These are phyloP conservation scores for Drosophila mimica DNA, from an alignment of 2,888 invertebrate genomes.

Conservation along the genomic window DNA sequence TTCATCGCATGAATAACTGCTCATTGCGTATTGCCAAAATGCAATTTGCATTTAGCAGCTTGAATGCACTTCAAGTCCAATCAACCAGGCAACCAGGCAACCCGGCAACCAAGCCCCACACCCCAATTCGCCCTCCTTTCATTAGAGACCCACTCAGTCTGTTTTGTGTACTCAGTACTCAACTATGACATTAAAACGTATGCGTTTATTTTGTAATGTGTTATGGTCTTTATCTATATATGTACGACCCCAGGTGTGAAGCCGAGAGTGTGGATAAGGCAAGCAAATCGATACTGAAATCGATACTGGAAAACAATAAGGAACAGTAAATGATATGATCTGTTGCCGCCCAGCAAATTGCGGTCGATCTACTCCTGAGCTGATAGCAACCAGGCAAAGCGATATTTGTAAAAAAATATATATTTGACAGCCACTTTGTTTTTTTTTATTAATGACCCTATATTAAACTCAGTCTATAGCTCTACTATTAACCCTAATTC, in stretches of 20 bases:
- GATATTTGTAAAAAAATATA: not conserved
- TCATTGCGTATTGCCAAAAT: not conserved
- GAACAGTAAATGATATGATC: not conserved
- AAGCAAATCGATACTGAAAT: not conserved
- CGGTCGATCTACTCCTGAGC: no score
- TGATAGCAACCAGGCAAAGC: no score
- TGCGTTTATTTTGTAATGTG: not conserved
- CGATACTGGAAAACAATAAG: no score
- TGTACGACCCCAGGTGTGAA: not conserved
- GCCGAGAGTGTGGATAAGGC: not conserved
- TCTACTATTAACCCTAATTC: no score
- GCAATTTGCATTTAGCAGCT: constrained; percentile 34
- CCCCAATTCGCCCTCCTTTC: constrained; percentile 32
- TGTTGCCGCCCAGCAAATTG: no score
- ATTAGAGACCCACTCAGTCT: constrained; percentile 6
- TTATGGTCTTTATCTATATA: no score
- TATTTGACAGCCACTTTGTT: not conserved
- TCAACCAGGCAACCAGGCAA: constrained; percentile 43
- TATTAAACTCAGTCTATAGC: not conserved
- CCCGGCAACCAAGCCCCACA: not conserved
- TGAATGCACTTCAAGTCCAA: constrained; percentile 69
- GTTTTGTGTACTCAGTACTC: not conserved
- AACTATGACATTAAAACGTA: not conserved
- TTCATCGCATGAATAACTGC: constrained; percentile 5
- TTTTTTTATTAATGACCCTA: not conserved